Evolutionary conservation across 2,797 vertebrate species (phyloP).

Genomic region (Sebastes oblongus): DNA sequence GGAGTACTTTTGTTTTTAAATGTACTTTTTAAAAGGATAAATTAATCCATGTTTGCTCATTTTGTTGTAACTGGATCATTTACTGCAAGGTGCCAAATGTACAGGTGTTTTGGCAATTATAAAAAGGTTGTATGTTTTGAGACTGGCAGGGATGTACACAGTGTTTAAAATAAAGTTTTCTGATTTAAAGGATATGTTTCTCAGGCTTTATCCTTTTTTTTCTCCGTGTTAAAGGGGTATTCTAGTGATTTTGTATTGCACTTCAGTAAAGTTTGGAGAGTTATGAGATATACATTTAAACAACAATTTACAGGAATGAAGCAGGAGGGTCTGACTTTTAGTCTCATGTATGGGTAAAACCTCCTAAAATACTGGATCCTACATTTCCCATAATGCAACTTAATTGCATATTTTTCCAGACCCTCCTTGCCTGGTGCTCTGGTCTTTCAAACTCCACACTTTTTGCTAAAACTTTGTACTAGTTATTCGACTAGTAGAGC

Average conservation of each 20-base stretch:
- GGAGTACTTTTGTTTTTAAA: neutral
- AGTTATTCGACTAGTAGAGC: rapidly evolving
- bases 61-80: neutral
- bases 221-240: neutral
- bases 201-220: neutral
- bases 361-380: too few relatives aligned
- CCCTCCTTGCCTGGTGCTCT: too few relatives aligned
- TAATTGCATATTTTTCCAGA: too few relatives aligned
- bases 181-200: constrained; percentile 14
- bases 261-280: neutral
- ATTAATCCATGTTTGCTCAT: neutral
- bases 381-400: too few relatives aligned
- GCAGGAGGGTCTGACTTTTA: too few relatives aligned
- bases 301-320: too few relatives aligned
- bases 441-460: too few relatives aligned
- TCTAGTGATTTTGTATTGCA: neutral
- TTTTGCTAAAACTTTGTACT: too few relatives aligned
- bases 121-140: neutral
- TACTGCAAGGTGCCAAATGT: neutral
- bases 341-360: too few relatives aligned
- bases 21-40: neutral
- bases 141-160: neutral
- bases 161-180: constrained; percentile 18
- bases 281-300: too few relatives aligned
- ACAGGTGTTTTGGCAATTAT: neutral